Conservation (phyloP, 30 jellyfish, hydroid and myxozoan genomes). For the Aurelia aurita complex sp. Pacific region DNA sequence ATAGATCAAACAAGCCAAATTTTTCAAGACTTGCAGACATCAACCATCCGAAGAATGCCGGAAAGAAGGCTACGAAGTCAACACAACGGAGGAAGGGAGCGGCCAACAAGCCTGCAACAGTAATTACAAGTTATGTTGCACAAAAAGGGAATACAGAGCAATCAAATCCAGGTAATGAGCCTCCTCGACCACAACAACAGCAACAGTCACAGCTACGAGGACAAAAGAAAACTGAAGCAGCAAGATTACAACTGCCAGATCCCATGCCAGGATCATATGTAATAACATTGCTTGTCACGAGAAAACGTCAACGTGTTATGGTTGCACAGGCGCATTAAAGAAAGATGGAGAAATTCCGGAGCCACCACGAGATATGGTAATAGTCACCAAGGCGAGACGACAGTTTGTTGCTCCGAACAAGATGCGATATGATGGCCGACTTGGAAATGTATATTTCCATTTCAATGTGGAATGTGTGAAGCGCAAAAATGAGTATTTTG, state of each 20-base stretch:
- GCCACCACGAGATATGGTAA: slow-evolving; percentile 9
- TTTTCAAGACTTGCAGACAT: slow-evolving; percentile 14
- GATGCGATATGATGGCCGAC: neutral
- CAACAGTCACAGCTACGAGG: neutral
- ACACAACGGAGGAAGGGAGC: slow-evolving; percentile 14
- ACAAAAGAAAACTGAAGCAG: neutral
- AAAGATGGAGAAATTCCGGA: neutral
- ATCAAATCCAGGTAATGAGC: neutral
- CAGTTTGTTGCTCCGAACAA: neutral
- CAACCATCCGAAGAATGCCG: slow-evolving; percentile 9
- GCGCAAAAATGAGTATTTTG: neutral
- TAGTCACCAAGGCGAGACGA: slow-evolving; percentile 15
- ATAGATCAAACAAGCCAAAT: slow-evolving; percentile 5
- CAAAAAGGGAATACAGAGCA: neutral
- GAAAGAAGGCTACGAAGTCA: neutral
- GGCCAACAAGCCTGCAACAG: neutral
- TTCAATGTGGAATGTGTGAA: neutral
- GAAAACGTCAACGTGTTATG: slow-evolving; percentile 2
- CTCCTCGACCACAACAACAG: neutral
- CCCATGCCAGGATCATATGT: slow-evolving; percentile 29
- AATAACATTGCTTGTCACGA: slow-evolving; percentile 7
- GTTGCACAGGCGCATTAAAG: slow-evolving; percentile 5
- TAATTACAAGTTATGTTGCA: neutral
- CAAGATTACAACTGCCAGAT: neutral
- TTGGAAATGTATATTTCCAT: too few species aligned